These are phyloP conservation scores for Chelonoidis abingdonii DNA, from an alignment of 2,113 vertebrate species.

Conservation along the genomic window DNA sequence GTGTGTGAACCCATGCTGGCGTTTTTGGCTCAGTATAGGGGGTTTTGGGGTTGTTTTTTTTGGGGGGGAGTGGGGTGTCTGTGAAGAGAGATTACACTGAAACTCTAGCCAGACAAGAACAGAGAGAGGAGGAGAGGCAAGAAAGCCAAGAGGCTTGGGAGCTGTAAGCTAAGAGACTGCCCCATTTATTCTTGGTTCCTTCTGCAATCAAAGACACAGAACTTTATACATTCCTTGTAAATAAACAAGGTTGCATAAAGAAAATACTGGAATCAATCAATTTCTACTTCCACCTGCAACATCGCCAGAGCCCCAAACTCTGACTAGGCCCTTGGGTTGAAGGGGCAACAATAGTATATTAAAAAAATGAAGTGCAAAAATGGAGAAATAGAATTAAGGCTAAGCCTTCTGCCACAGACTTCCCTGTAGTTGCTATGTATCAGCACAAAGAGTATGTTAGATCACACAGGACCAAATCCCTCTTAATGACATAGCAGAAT, in stretches of 20 bases:
- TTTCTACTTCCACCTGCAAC: not conserved
- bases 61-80: not conserved
- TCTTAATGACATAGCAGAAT: constrained; percentile 15
- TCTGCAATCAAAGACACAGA: not conserved
- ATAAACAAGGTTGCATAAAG: not conserved
- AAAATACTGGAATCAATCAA: not conserved
- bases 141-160: not conserved
- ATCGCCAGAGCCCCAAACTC: not conserved
- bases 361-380: not conserved
- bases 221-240: not conserved
- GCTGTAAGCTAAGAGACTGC: not conserved
- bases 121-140: not conserved
- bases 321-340: not conserved
- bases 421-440: not conserved
- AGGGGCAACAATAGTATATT: not conserved
- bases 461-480: constrained; percentile 44
- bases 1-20: not conserved
- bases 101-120: not conserved
- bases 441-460: constrained; percentile 26
- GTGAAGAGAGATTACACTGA: not conserved
- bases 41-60: too few species aligned
- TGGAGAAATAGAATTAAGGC: not conserved
- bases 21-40: not conserved
- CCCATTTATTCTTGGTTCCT: not conserved
- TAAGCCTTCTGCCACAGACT: constrained; percentile 8